Percentiles rank a stretch among this genome's conserved stretches.
phyloP scores from a whole-genome alignment of 2,113 vertebrate genomes.

The Vulpes lagopus region DNA sequence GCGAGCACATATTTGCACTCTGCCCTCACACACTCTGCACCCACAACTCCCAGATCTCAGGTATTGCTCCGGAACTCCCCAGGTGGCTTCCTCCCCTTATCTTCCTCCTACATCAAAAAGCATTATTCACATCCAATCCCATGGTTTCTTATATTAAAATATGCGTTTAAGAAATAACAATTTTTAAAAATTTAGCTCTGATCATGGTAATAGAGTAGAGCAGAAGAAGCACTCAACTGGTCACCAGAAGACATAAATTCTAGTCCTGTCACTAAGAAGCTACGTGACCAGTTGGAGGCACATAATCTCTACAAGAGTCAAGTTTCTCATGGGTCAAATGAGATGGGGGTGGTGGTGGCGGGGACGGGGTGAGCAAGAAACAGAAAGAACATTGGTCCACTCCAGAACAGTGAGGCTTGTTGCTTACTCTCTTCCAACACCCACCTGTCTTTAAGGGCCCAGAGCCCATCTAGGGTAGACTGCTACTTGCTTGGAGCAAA shows the following conservation, averaged over 20 bases:
- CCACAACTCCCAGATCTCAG: slow-evolving; percentile 44
- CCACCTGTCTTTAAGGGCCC: not conserved
- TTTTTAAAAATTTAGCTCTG: not conserved
- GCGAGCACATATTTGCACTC: slow-evolving; percentile 5
- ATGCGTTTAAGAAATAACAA: not conserved
- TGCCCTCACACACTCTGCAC: slow-evolving; percentile 45
- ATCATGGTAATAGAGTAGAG: not conserved
- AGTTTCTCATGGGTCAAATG: slow-evolving; percentile 29
- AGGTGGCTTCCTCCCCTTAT: not conserved
- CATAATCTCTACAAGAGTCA: not conserved
- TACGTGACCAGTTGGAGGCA: not conserved
- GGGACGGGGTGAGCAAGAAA: not conserved
- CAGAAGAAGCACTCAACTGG: not conserved
- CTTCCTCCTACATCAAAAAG: slow-evolving; percentile 50
- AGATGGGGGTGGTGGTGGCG: not conserved
- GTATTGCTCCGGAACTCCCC: slow-evolving; percentile 13
- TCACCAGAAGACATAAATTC: not conserved
- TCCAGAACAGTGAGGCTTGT: not conserved
- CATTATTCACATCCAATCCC: slow-evolving; percentile 48
- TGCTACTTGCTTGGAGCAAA: slow-evolving; percentile 50
- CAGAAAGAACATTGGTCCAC: not conserved
- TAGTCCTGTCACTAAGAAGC: not conserved
- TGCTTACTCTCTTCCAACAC: not conserved
- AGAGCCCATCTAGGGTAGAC: not conserved
- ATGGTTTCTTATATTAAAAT: not conserved